Percentiles rank a stretch among this genome's conserved stretches.
phyloP scores from a whole-genome alignment of 35 echinoderm and acorn worm genomes.

The Anneissia japonica region DNA sequence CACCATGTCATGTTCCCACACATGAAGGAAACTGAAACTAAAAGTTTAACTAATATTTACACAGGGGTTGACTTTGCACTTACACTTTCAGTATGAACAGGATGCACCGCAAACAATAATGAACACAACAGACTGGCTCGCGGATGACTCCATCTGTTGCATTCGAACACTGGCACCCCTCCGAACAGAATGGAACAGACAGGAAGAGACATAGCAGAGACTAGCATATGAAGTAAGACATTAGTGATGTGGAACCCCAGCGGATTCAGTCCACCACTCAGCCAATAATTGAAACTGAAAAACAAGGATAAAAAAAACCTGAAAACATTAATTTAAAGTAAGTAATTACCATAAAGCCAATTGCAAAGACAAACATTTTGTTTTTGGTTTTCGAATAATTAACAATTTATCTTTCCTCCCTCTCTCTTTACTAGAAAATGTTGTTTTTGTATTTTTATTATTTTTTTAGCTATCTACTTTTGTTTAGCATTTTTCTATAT shows the following conservation, averaged over 20 bases:
- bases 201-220: slow-evolving; percentile 47
- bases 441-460: no score
- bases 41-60: no score
- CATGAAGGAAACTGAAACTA: no score
- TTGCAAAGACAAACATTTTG: neutral
- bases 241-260: slow-evolving; percentile 74
- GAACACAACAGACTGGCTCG: slow-evolving; percentile 71
- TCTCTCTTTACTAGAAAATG: no score
- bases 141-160: slow-evolving; percentile 8
- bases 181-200: slow-evolving; percentile 60
- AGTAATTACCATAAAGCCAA: neutral
- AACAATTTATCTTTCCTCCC: no score
- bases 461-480: no score
- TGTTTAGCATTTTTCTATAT: no score
- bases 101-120: slow-evolving; percentile 85
- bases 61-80: no score
- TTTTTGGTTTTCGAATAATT: neutral
- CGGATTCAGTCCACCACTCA: slow-evolving; percentile 71
- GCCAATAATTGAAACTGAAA: slow-evolving; percentile 67
- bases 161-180: neutral
- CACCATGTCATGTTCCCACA: no score
- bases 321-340: neutral
- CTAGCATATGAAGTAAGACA: slow-evolving; percentile 63
- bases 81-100: slow-evolving; percentile 94
- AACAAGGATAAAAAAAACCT: slow-evolving; percentile 4